Evolutionary conservation across 1,140 invertebrate species (phyloP), one percentile per base, ranked within the genome.

Genomic region (Habropoda laboriosa): DNA sequence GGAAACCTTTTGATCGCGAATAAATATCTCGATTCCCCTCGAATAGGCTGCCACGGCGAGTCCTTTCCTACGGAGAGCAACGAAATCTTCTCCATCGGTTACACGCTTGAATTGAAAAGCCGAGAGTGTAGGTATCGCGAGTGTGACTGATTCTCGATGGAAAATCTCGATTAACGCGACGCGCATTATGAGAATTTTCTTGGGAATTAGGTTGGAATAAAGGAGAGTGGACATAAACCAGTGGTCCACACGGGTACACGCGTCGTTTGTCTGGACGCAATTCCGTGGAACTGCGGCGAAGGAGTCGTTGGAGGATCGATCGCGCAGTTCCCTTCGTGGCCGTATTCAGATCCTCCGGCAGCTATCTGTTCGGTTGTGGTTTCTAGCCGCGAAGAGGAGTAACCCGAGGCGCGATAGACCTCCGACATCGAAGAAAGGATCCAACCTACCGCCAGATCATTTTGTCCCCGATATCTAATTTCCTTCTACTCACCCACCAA

Each of bases 381-480:
- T 61, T 49, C 55, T 21, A 68, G 38, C 40, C 35, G 18, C 47
- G 47, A 0, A 57, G 35, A 21, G 55, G 35, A 21, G 55, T 71
- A 78, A 78, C 66, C 51, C 42, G 66, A 70, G 55, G 24, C 64
- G 51, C 18, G 16, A 60, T 77, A 64, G 66, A 60, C 63, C 53
- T 60, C 35, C 64, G 66, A 49, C 53, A 40, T 24, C 66, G 75
- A 77, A 40, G 53, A 40, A 49, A 71, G 66, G 66, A 57, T 45
- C 61, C 40, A 38, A 57, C 60, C 49, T 55, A 63, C 38, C n/a
- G 24, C 42, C n/a, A 45, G 38, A 78, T 71, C 75, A 51, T 42
- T 78, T 51, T 51, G 75, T 78, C 35, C 55, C n/a, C 75, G 75
- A 71, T 78, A 78, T 78, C 66, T 78, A 78, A 78, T 78, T 78